phyloP scores from a whole-genome alignment of 1,140 invertebrate species.

The Elymnias hypermnestra region DNA sequence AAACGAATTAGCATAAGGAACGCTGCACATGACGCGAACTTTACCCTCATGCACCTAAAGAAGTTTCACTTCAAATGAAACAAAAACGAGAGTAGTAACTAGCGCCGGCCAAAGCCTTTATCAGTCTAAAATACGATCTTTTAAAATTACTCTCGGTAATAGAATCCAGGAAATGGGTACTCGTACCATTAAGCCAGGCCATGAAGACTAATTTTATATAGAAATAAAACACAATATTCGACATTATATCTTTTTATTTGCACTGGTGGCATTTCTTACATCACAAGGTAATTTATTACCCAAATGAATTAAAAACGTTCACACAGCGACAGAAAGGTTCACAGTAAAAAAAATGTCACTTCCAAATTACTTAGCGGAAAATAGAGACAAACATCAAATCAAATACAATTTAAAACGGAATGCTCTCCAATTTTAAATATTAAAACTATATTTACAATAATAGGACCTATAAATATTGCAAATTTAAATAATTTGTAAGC shows the following conservation, averaged over 20 bases:
- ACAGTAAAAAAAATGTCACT: constrained; percentile 24
- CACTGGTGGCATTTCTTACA: constrained; percentile 31
- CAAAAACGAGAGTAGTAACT: too few species aligned
- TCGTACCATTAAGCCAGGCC: too few species aligned
- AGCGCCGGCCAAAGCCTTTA: too few species aligned
- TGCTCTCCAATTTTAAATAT: constrained; percentile 70
- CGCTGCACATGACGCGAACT: too few species aligned
- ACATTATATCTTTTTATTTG: constrained; percentile 57
- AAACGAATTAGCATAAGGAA: too few species aligned
- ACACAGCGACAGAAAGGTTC: constrained; percentile 11
- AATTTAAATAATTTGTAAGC: constrained; percentile 20
- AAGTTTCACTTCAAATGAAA: too few species aligned
- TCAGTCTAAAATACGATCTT: too few species aligned
- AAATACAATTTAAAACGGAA: constrained; percentile 26
- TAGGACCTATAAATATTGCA: constrained; percentile 50
- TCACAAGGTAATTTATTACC: constrained; percentile 10
- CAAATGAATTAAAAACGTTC: constrained; percentile 11
- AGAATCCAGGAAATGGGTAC: too few species aligned
- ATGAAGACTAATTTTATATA: too few species aligned
- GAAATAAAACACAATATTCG: constrained; percentile 23
- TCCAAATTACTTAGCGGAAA: constrained; percentile 30
- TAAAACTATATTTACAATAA: constrained; percentile 69
- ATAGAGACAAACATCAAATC: constrained; percentile 8
- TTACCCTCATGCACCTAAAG: too few species aligned
- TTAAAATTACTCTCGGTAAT: too few species aligned